Evolutionary conservation across 2,113 vertebrate genomes (phyloP), one percentile per base, ranked within the genome.

Genomic region (Sebastes fasciatus): DNA sequence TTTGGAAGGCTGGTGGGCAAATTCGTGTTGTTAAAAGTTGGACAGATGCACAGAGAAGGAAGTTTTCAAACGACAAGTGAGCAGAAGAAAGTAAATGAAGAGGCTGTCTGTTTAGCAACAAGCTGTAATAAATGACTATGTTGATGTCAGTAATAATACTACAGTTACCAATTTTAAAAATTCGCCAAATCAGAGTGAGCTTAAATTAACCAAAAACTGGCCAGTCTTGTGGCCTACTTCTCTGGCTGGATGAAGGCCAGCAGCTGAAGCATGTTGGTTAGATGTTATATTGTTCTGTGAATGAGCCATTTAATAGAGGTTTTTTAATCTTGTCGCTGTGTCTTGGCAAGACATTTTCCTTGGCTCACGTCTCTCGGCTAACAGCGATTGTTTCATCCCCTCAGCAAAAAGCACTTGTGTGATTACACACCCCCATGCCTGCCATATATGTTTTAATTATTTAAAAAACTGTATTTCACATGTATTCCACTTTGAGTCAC

Each of bases 1-100:
- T 91, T 91, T 90, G 67, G 58, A 74, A 81, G 77, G 77, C 85
- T 91, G 84, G 86, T 91, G 90, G 86, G 86, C 70, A 84, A 86
- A 88, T 75, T 77, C 21, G 60, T 79, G 74, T 69, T 78, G 78
- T 84, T 87, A 72, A 77, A 84, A 65, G 73, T 88, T 68, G 45
- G 21, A 88, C 68, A 46, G 55, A 52, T 58, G 55, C 58, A 48
- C 64, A 21, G 49, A 84, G 45, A 87, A 84, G 58, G 17, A 83
- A 64, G 66, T 58, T 85, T 89, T 86, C 42, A 78, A 42, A 75
- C 0, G 40, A 88, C 61, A 78, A 88, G 74, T 5, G 21, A 85
- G 85, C 66, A 78, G 26, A 60, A 67, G 68, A 82, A 84, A 85
- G 76, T 34, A 84, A 79, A 83, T 84, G 64, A 83, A 64, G 69